Conservation (phyloP, 2,888 invertebrate species). For the Mythimna impura region DNA sequence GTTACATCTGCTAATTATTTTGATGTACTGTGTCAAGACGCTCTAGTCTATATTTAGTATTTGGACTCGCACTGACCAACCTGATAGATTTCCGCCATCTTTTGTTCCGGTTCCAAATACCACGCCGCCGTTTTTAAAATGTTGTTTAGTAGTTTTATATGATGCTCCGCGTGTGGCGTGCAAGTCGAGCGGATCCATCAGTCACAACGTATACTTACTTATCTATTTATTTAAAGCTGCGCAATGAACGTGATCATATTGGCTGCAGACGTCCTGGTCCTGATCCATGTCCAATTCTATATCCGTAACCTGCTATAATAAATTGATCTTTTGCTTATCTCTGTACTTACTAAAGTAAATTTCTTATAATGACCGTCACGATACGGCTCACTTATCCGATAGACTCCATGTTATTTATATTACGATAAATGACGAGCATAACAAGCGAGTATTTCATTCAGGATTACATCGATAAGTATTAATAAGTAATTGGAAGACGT, state of each 20-base stretch:
- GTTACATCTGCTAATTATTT: slow-evolving; percentile 33
- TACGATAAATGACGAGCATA: slow-evolving; percentile 37
- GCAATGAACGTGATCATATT: not conserved
- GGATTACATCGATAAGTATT: slow-evolving; percentile 31
- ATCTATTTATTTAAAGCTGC: slow-evolving; percentile 17
- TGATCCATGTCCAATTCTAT: too few species aligned
- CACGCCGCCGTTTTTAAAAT: slow-evolving; percentile 5
- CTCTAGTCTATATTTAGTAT: slow-evolving; percentile 1
- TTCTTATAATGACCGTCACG: slow-evolving; percentile 1
- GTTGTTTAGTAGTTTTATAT: slow-evolving; percentile 14
- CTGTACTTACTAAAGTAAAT: slow-evolving; percentile 5
- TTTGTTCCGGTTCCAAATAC: slow-evolving; percentile 17
- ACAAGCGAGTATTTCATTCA: slow-evolving; percentile 28
- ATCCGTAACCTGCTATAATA: not conserved
- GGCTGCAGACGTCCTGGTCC: not conserved
- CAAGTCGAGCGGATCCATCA: slow-evolving; percentile 9
- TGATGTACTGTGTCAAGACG: slow-evolving; percentile 9
- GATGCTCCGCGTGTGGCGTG: slow-evolving; percentile 1
- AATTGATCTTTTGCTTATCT: slow-evolving; percentile 2
- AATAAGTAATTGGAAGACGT: slow-evolving; percentile 19
- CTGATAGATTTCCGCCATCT: not conserved
- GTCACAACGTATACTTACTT: slow-evolving; percentile 10
- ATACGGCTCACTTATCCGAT: slow-evolving; percentile 42
- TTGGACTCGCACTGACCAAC: slow-evolving; percentile 6
- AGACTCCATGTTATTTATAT: slow-evolving; percentile 18